These are phyloP conservation scores for Hoplodrina blanda DNA, from an alignment of 2,888 invertebrate genomes.

Conservation along the genomic window DNA sequence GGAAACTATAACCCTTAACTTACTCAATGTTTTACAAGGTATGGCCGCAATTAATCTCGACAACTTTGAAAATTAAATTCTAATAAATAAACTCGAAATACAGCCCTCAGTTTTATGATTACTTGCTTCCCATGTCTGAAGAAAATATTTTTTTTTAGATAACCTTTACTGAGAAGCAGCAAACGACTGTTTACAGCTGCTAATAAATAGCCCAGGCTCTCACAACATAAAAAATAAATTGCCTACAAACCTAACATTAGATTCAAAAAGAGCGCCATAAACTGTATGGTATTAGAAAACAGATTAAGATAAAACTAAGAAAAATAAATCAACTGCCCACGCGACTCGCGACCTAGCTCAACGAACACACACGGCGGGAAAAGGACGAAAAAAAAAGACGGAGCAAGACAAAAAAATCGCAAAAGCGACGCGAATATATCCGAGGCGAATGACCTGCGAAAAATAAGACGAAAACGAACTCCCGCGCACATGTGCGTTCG, in stretches of 20 bases:
- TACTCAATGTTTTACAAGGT: slow-evolving; percentile 21
- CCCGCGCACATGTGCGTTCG: slow-evolving; percentile 89
- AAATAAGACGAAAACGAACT: slow-evolving; percentile 87
- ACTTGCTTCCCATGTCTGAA: neutral
- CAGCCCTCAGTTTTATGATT: slow-evolving; percentile 35
- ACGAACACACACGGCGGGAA: slow-evolving; percentile 81
- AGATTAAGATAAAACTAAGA: slow-evolving; percentile 71
- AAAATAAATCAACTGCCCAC: slow-evolving; percentile 83
- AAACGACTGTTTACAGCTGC: slow-evolving; percentile 43
- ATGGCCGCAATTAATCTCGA: slow-evolving; percentile 9
- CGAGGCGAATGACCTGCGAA: slow-evolving; percentile 88
- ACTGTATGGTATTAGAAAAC: slow-evolving; percentile 77
- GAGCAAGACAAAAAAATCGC: slow-evolving; percentile 73
- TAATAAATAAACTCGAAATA: slow-evolving; percentile 32
- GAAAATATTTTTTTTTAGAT: slow-evolving; percentile 49
- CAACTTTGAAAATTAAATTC: slow-evolving; percentile 18
- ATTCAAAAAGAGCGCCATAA: slow-evolving; percentile 72
- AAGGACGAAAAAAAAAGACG: slow-evolving; percentile 77
- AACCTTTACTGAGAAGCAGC: slow-evolving; percentile 36
- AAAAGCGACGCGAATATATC: slow-evolving; percentile 82
- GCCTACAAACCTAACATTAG: slow-evolving; percentile 60
- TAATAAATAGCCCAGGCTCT: slow-evolving; percentile 58
- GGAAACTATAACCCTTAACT: slow-evolving; percentile 15
- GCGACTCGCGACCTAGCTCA: slow-evolving; percentile 85
- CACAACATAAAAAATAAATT: slow-evolving; percentile 58